Conservation (phyloP, 2,888 invertebrate genomes). For the Trichopoda pennipes region DNA sequence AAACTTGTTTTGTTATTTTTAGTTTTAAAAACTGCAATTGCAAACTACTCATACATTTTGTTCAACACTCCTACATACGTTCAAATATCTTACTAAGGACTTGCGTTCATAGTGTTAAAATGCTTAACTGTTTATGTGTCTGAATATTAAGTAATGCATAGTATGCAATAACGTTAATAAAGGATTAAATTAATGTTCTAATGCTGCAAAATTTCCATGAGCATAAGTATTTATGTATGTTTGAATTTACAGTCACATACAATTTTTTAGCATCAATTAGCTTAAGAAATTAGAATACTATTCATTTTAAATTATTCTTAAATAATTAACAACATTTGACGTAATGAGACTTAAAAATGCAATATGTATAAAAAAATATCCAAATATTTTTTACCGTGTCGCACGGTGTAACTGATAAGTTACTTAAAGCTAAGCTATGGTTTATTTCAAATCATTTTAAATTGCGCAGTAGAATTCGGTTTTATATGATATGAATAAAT, state of each 20-base stretch:
- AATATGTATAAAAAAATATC: no score
- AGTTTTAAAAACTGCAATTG: slow-evolving; percentile 36
- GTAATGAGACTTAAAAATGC: no score
- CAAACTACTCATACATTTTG: slow-evolving; percentile 12
- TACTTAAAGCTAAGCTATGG: no score
- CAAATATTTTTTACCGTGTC: no score
- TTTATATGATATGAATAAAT: no score
- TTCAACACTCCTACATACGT: background rate
- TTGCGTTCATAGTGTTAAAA: background rate
- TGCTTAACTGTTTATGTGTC: slow-evolving; percentile 5
- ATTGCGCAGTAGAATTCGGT: no score
- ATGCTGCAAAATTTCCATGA: background rate
- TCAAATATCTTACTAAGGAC: background rate
- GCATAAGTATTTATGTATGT: background rate
- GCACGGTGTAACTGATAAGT: no score
- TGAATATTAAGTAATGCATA: slow-evolving; percentile 20
- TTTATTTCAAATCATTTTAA: no score
- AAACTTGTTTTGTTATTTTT: slow-evolving; percentile 8
- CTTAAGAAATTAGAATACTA: no score
- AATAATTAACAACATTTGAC: no score
- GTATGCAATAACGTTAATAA: slow-evolving; percentile 13
- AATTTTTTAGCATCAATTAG: slow-evolving; percentile 6
- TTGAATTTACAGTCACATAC: background rate
- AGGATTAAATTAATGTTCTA: slow-evolving; percentile 15
- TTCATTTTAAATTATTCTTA: no score